A percentile compares a stretch with the other conserved stretches of the same genome.
Conservation (phyloP, 2,113 vertebrate species). For the Tympanuchus pallidicinctus region DNA sequence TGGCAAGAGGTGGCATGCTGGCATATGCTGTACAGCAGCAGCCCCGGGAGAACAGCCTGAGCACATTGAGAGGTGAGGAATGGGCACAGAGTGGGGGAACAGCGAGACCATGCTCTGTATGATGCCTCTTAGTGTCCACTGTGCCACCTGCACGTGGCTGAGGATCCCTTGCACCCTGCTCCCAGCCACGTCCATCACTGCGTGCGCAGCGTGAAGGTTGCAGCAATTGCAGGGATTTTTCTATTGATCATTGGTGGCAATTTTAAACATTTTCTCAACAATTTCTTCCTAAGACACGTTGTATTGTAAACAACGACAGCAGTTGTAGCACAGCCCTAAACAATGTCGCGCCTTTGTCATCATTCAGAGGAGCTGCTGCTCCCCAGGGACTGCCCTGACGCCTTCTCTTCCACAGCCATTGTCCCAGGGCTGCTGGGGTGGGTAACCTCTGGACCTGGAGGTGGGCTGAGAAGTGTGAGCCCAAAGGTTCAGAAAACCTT, state of each 20-base stretch:
- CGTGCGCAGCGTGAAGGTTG: not conserved
- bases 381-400: not conserved
- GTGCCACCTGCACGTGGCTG: not conserved
- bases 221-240: not conserved
- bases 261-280: not conserved
- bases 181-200: not conserved
- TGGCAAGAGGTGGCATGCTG: not conserved
- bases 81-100: not conserved
- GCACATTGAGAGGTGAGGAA: not conserved
- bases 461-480: not conserved
- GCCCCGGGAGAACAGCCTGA: not conserved
- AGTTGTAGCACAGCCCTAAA: not conserved
- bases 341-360: not conserved
- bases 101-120: not conserved
- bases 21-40: not conserved
- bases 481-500: slow-evolving; percentile 13
- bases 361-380: accelerated
- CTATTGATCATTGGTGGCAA: not conserved
- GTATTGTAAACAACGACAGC: slow-evolving; percentile 7
- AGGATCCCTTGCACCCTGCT: not conserved
- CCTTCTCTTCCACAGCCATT: slow-evolving; percentile 11
- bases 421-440: not conserved
- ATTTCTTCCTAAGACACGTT: not conserved
- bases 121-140: not conserved
- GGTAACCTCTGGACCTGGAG: slow-evolving; percentile 19